Conservation (phyloP, 2,797 vertebrate genomes). For the Centropyge bicolor region DNA sequence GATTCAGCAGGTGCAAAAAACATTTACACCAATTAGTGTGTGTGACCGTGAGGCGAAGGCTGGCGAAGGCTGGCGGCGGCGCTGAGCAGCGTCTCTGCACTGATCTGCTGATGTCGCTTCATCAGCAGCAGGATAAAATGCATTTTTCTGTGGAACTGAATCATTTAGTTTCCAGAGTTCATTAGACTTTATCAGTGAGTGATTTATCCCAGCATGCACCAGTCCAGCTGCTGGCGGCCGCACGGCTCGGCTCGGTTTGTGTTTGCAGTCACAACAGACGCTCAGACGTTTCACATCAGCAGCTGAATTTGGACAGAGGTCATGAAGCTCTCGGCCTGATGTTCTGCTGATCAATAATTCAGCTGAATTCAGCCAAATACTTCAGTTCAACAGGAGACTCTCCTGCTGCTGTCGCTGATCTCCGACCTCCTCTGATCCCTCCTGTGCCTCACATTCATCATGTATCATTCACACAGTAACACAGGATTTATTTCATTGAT, state of each 20-base stretch:
- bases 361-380: constrained; percentile 20
- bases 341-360: constrained; percentile 55
- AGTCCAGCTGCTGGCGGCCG: neutral
- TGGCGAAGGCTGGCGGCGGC: neutral
- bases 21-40: neutral
- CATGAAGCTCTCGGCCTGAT: constrained; percentile 19
- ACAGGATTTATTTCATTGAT: no score
- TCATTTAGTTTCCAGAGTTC: constrained; percentile 7
- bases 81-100: no score
- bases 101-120: neutral
- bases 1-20: neutral
- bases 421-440: neutral
- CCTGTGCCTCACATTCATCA: no score
- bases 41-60: neutral
- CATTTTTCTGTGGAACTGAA: neutral
- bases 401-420: neutral
- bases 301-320: constrained; percentile 31
- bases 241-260: neutral
- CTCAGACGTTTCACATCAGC: constrained; percentile 29
- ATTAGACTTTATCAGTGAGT: neutral
- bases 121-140: no score
- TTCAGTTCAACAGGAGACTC: neutral
- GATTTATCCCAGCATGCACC: neutral
- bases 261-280: constrained; percentile 8
- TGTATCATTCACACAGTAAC: no score